Evolutionary conservation across 2,888 invertebrate genomes (phyloP).

Genomic region (Pedicia rivosa): DNA sequence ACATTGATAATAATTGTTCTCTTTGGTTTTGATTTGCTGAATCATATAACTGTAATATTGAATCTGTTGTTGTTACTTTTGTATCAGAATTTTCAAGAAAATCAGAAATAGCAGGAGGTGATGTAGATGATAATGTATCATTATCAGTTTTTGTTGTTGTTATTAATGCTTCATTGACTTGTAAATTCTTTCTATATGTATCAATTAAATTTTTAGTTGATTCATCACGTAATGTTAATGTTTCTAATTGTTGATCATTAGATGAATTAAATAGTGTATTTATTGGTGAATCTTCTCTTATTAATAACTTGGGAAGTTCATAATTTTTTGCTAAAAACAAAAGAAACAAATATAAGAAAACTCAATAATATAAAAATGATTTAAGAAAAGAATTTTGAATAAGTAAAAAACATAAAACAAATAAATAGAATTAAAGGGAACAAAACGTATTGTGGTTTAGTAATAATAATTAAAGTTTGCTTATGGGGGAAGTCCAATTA

Average conservation of each 20-base stretch:
- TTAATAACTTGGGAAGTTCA: constrained; percentile 15
- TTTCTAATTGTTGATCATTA: constrained; percentile 14
- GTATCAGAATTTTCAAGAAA: constrained; percentile 6
- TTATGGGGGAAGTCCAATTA: no score
- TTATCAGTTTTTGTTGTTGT: background rate
- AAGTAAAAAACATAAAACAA: no score
- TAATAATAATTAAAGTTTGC: no score
- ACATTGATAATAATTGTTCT: constrained; percentile 1
- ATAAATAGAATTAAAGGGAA: no score
- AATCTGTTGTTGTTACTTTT: constrained; percentile 10
- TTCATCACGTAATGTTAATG: constrained; percentile 13
- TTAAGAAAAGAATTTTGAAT: no score
- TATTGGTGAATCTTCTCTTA: constrained; percentile 16
- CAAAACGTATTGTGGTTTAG: no score
- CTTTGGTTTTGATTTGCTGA: constrained; percentile 3
- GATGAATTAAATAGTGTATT: constrained; percentile 14
- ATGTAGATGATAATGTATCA: constrained; percentile 2
- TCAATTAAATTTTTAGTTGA: constrained; percentile 12
- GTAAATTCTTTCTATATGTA: constrained; percentile 9
- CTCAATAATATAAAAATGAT: background rate
- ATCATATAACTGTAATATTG: constrained; percentile 6
- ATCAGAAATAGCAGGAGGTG: constrained; percentile 4
- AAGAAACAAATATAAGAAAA: no score
- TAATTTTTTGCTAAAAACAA: constrained; percentile 14
- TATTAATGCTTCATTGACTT: background rate